Evolutionary conservation across 2,888 invertebrate genomes (phyloP), one percentile per base, ranked within the genome.

Genomic region (Monopis laevigella): DNA sequence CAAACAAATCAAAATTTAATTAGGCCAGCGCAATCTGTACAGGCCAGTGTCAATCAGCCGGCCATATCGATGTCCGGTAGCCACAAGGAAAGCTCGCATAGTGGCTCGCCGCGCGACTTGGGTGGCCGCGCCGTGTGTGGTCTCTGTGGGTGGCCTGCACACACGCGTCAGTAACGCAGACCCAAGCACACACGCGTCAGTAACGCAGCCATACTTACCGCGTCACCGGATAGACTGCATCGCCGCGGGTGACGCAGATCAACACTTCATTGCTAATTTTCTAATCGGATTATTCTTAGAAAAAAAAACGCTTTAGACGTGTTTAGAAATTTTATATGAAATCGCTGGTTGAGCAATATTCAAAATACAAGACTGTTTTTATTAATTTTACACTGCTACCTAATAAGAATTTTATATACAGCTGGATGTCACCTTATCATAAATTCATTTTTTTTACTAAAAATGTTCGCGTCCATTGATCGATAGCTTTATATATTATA

Each of bases 81-180:
- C 48, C 26, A 17, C 26, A 28, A 13, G 30, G 39, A 18, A 13
- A 48, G 54, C 35, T 40, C 38, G 10, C 36, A 36, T 36, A 38
- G 51, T 52, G 51, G 49, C n/a, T n/a, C 55, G 63, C 62, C 65
- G 64, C 65, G 69, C 78, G 60, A 68, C 75, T 77, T 78, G 78
- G 80, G 78, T 80, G 78, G 80, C 60, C 78, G 61, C 61, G 62
- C 68, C 68, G 80, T 73, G 78, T 78, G 80, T 80, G 67, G 80
- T 65, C 78, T 70, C 73, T 64, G 71, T 77, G 78, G 78, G 77
- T 78, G 78, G 75, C 52, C 74, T 73, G 78, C 75, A 75, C 74
- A 69, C 56, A 58, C 64, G 53, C 56, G 55, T 56, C 53, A n/a
- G n/a, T n/a, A n/a, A 29, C 29, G 14, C 29, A 29, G 7, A 12